Percentiles rank a stretch among this genome's conserved stretches.
Evolutionary conservation across 1,140 invertebrate genomes (phyloP).

Genomic region (Ceratosolen fusciceps): DNA sequence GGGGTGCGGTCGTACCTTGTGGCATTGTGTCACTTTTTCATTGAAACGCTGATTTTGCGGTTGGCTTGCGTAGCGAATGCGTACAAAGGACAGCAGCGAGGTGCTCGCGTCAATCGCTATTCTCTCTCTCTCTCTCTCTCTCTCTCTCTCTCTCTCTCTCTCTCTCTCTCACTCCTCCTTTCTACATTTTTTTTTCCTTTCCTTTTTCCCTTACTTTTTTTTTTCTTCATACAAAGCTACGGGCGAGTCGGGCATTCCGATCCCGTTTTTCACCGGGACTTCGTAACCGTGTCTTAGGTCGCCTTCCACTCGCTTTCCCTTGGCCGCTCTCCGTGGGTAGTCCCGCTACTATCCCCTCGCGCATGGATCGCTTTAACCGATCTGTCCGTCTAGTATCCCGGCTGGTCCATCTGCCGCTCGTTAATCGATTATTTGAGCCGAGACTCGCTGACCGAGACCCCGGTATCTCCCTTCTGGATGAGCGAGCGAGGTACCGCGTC

Average conservation of each 20-base stretch:
- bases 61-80: slow-evolving; percentile 66
- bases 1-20: slow-evolving; percentile 31
- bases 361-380: not conserved
- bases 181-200: not conserved
- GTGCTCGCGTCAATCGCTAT: not conserved
- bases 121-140: not conserved
- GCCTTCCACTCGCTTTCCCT: not conserved
- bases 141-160: not conserved
- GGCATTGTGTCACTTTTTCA: slow-evolving; percentile 67
- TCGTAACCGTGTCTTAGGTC: not conserved
- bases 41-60: slow-evolving; percentile 68
- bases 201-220: not conserved
- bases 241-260: not conserved
- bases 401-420: no score
- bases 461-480: no score
- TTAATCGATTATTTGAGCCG: no score
- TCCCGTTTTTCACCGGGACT: not conserved
- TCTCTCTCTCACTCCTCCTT: not conserved
- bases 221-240: not conserved
- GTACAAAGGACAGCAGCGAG: slow-evolving; percentile 14
- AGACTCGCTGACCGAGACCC: no score
- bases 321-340: not conserved
- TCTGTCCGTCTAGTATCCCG: no score
- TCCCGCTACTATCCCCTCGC: not conserved
- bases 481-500: no score